phyloP scores from a whole-genome alignment of 2,888 invertebrate species.

The Orthonychiurus folsomi region DNA sequence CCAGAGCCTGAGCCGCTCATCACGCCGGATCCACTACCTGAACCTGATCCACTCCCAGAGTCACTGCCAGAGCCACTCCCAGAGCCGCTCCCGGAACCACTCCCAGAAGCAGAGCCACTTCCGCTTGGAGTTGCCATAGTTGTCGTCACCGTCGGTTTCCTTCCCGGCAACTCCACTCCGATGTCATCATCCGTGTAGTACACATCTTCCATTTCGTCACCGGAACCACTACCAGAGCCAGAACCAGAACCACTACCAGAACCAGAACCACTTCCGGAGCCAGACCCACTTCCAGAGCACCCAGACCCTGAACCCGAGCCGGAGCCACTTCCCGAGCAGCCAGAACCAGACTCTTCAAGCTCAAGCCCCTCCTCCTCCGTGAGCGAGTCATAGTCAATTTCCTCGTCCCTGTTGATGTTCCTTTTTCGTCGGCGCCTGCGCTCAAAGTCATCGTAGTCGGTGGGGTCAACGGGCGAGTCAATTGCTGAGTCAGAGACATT shows the following conservation, averaged over 20 bases:
- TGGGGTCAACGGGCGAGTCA: not conserved
- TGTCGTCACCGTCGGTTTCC: too few relatives aligned
- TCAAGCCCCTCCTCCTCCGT: not conserved
- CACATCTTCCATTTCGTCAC: too few relatives aligned
- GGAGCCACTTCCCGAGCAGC: not conserved
- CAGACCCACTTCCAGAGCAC: conserved; percentile 3
- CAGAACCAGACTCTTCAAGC: not conserved
- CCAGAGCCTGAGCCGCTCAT: not conserved
- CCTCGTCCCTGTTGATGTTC: not conserved
- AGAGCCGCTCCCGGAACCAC: not conserved
- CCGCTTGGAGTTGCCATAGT: too few relatives aligned
- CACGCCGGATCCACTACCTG: not conserved
- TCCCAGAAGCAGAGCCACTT: not conserved
- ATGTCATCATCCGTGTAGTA: too few relatives aligned
- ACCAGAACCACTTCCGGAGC: conserved; percentile 5
- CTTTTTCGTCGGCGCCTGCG: conserved; percentile 2
- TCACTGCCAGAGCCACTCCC: not conserved
- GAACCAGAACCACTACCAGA: not conserved
- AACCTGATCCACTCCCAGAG: not conserved
- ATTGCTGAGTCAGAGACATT: not conserved
- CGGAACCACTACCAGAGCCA: conserved; percentile 5
- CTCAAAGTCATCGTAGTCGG: not conserved
- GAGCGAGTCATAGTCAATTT: not conserved
- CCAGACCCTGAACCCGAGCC: conserved; percentile 1
- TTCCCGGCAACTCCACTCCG: too few relatives aligned